Evolutionary conservation across 2,797 vertebrate species (phyloP).

Genomic region (Chelidonichthys spinosus): DNA sequence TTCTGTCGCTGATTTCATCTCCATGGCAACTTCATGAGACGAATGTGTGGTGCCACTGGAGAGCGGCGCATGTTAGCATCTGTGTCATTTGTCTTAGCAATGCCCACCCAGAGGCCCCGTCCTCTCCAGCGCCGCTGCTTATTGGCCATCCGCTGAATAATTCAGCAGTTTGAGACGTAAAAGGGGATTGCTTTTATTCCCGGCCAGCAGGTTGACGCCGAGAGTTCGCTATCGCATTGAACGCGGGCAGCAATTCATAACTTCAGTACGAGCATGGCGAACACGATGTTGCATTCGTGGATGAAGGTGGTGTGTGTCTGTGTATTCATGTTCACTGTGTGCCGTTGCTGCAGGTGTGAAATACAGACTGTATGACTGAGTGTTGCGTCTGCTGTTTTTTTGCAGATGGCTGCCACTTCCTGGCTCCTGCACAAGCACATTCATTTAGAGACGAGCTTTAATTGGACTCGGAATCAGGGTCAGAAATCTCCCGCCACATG

Average conservation of each 20-base stretch:
- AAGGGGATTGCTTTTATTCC: constrained; percentile 77
- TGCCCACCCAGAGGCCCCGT: constrained; percentile 66
- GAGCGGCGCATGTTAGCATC: constrained; percentile 47
- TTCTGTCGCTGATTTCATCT: constrained; percentile 33
- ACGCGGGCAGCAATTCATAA: constrained; percentile 62
- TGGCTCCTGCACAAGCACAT: constrained; percentile 56
- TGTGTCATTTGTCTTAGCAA: constrained; percentile 66
- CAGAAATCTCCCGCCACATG: constrained; percentile 73
- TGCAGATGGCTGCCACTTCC: constrained; percentile 34
- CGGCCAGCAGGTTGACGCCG: constrained; percentile 70
- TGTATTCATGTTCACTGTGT: constrained; percentile 6
- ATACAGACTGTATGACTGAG: constrained; percentile 13
- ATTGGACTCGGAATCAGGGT: constrained; percentile 77
- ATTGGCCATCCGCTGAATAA: constrained; percentile 74
- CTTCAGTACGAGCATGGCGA: constrained; percentile 42
- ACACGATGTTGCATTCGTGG: constrained; percentile 42
- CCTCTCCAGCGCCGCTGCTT: constrained; percentile 47
- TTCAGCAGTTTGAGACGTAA: constrained; percentile 73
- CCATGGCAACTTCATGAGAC: constrained; percentile 40
- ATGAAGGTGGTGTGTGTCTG: constrained; percentile 10
- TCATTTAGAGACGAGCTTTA: constrained; percentile 70
- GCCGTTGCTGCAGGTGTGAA: constrained; percentile 20
- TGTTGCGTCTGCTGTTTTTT: constrained; percentile 33
- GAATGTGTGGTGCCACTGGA: constrained; percentile 44
- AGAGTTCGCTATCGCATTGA: constrained; percentile 66